Conservation (phyloP, 1,140 invertebrate species). For the Zaprionus inermis region DNA sequence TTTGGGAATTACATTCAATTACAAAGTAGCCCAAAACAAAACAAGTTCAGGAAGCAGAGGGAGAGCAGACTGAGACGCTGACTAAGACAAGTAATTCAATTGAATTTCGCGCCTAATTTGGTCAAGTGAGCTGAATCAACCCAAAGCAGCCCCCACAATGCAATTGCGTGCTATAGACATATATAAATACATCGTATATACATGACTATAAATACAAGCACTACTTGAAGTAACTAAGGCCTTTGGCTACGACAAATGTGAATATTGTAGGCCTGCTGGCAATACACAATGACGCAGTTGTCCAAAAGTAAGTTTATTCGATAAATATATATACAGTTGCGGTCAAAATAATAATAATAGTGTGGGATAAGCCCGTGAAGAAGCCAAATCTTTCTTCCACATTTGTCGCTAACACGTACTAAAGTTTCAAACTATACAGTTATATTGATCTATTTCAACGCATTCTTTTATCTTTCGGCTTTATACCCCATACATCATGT, state of each 20-base stretch:
- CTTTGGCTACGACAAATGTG: conserved; percentile 14
- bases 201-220: not conserved
- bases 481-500: too few relatives aligned
- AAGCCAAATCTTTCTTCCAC: too few relatives aligned
- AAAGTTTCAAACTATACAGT: too few relatives aligned
- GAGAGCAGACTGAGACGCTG: not conserved
- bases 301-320: conserved; percentile 15
- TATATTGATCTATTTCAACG: too few relatives aligned
- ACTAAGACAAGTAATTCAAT: conserved; percentile 61
- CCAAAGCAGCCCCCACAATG: conserved; percentile 57
- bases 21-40: conserved; percentile 32
- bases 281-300: conserved; percentile 52
- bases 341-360: too few relatives aligned
- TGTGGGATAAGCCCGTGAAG: too few relatives aligned
- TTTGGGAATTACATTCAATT: conserved; percentile 69
- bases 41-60: conserved; percentile 9
- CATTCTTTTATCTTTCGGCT: too few relatives aligned
- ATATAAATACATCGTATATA: conserved; percentile 13
- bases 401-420: too few relatives aligned
- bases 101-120: conserved; percentile 77
- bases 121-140: conserved; percentile 62
- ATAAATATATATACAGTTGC: conserved; percentile 20
- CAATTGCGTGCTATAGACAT: conserved; percentile 46
- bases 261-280: conserved; percentile 18
- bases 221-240: not conserved